phyloP scores from a whole-genome alignment of 2,113 vertebrate genomes.

The Hippocampus barbouri region DNA sequence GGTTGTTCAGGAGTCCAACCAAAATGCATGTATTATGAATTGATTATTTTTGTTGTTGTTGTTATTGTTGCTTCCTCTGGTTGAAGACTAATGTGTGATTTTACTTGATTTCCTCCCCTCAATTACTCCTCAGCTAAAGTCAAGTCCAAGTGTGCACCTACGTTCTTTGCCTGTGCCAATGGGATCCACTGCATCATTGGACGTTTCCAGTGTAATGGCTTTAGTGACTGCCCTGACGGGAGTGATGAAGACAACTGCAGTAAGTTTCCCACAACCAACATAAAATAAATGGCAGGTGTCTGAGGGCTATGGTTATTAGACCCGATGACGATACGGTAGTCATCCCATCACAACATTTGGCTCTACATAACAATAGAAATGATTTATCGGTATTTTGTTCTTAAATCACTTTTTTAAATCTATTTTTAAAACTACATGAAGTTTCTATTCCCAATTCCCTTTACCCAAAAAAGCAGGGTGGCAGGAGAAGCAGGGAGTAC shows the following conservation, averaged over 20 bases:
- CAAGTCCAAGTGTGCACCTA: conserved; percentile 87
- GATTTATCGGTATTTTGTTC: too few species aligned
- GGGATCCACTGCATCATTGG: conserved; percentile 97
- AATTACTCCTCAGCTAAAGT: conserved; percentile 77
- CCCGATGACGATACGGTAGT: background rate
- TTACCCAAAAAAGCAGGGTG: too few species aligned
- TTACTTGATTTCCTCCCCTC: conserved; percentile 5
- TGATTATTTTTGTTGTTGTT: background rate
- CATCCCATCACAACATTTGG: background rate
- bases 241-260: conserved; percentile 98
- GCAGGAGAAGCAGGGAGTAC: too few species aligned
- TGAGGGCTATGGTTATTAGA: background rate
- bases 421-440: too few species aligned
- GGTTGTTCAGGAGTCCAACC: background rate
- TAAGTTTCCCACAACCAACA: conserved; percentile 70
- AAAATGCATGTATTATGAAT: background rate
- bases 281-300: background rate
- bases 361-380: background rate
- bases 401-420: too few species aligned
- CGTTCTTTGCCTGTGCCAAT: conserved; percentile 90
- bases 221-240: conserved; percentile 91
- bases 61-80: conserved; percentile 1
- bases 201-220: conserved; percentile 93
- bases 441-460: too few species aligned
- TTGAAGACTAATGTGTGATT: conserved; percentile 26